phyloP scores from a whole-genome alignment of 2,888 invertebrate genomes.

The Listrodromus nycthemerus region DNA sequence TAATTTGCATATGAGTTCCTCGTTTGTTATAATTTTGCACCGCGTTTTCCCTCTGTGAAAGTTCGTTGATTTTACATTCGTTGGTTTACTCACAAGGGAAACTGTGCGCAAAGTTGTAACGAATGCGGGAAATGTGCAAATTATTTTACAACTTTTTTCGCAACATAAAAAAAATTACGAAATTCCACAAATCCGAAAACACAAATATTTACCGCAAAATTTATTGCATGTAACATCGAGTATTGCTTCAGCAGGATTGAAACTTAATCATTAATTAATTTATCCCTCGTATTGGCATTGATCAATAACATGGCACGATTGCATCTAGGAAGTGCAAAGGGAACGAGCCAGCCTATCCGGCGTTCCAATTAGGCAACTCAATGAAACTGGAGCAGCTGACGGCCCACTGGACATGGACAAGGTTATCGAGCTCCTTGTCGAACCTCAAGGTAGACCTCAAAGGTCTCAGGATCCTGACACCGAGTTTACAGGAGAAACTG shows the following conservation, averaged over 20 bases:
- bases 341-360: constrained; percentile 90
- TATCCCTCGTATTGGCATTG: neutral
- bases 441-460: constrained; percentile 86
- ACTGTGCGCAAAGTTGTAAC: too few species aligned
- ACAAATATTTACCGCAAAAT: too few species aligned
- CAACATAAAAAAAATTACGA: too few species aligned
- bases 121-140: too few species aligned
- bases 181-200: too few species aligned
- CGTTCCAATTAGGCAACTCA: constrained; percentile 89
- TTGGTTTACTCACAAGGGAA: too few species aligned
- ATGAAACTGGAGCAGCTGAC: constrained; percentile 89
- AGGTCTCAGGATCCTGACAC: constrained; percentile 87
- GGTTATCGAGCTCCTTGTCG: constrained; percentile 78
- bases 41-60: too few species aligned
- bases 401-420: constrained; percentile 88
- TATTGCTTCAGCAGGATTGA: neutral
- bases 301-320: neutral
- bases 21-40: too few species aligned
- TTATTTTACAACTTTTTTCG: too few species aligned
- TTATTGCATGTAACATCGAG: neutral
- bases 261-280: constrained; percentile 2
- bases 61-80: too few species aligned
- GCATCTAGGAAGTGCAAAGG: constrained; percentile 88
- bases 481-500: constrained; percentile 86
- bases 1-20: too few species aligned